Evolutionary conservation across 2,797 vertebrate species (phyloP), one percentile per base, ranked within the genome.

Genomic region (Girardinus metallicus): DNA sequence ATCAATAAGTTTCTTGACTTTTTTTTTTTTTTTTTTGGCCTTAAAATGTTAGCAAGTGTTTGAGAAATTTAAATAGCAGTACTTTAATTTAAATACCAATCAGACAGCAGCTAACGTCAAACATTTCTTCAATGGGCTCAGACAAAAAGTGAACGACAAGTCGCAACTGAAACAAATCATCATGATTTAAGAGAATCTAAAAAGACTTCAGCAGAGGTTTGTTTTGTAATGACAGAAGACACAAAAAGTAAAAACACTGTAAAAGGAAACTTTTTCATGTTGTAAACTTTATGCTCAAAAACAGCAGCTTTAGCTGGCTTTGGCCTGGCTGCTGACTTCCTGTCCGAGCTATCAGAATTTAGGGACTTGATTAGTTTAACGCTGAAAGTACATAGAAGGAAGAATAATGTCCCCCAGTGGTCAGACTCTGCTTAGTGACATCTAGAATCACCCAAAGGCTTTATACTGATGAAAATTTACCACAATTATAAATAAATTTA

Each of bases 401-500:
- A 64, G 31, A 34, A 64, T 34, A 41, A 68, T 26, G 0, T 39
- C 36, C 10, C 11, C 21, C 36, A 34, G 15, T 34, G 29, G 29
- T 31, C 57, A 18, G 55, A 60, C 31, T 16, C 60, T 57, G 53
- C 26, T n/a, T 1, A n/a, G 3, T 57, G 53, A 29, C 26, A 57
- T 11, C 26, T 34, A 5, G 15, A 62, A 34, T 62, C 5, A 31
- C 29, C 15, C 6, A 5, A 34, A 31, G 34, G 16, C 34, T 64
- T 64, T 7, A 10, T 51, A 39, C 9, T 23, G 3, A 23, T 39
- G 1, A 68, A 68, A 68, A 68, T 39, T 7, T 2, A 64, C 29
- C 60, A 15, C n/a, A 31, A 31, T 18, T 34, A 36, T 21, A 36
- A 18, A 64, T 36, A 80, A 78, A 23, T 80, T 88, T 60, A 76